phyloP scores from a whole-genome alignment of 2,113 vertebrate species.

The Myiagra hebetior region DNA sequence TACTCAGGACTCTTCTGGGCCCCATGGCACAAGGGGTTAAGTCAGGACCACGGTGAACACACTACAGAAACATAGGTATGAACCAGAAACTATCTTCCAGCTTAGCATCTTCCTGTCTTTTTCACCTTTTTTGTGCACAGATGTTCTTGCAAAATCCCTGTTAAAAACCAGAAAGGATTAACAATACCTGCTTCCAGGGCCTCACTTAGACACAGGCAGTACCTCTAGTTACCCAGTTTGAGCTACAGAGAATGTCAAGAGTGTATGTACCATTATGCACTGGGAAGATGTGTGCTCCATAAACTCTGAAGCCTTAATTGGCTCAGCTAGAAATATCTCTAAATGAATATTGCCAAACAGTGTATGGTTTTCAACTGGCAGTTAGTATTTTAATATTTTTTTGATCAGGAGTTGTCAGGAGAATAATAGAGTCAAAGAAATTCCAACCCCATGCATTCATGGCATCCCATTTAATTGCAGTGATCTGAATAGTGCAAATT shows the following conservation, averaged over 20 bases:
- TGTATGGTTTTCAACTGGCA: neutral
- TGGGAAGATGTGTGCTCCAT: neutral
- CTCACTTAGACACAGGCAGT: neutral
- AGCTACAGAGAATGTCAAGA: neutral
- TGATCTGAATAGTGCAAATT: neutral
- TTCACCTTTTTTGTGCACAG: neutral
- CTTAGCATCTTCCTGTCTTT: neutral
- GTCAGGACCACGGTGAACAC: neutral
- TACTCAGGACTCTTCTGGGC: neutral
- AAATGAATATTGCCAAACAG: neutral
- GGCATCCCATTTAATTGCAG: neutral
- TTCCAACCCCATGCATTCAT: neutral
- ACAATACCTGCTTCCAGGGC: neutral
- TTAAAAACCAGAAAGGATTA: neutral
- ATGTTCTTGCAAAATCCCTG: neutral
- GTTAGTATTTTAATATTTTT: neutral
- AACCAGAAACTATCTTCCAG: neutral
- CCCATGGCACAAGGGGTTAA: neutral
- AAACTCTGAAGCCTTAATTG: neutral
- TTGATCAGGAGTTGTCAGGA: neutral
- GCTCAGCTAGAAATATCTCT: neutral
- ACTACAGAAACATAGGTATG: neutral
- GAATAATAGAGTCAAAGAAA: neutral
- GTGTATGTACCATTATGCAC: neutral
- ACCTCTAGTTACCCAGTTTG: neutral